Base-by-base conservation (phyloP, 2,113 vertebrate genomes). In the Delphinapterus leucas region DNA sequence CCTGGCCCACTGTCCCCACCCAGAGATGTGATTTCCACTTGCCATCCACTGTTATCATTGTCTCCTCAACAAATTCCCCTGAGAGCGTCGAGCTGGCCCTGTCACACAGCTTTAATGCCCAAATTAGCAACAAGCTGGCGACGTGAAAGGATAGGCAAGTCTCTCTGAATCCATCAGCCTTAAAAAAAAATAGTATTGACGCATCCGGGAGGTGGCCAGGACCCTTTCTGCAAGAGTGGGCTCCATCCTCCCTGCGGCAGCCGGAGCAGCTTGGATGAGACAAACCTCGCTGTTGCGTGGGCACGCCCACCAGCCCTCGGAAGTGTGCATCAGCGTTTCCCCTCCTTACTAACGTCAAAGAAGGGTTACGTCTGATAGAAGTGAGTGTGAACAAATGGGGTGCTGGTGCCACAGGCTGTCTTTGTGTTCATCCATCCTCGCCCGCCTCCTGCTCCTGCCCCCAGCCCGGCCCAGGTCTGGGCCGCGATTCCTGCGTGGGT, bases 41-140 rank as follows among this genome's bases (percentile, higher is more conserved):
- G 6, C 36, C 1, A 0, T 65, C 71, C 47, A 3, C 18, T 1
- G 0, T 3, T 0, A 5, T 77, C 73, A 15, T 55, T 2, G 3
- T 82, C 94, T 73, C 49, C 70, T 55, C 2, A 0, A 8, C 53
- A 9, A 6, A 26, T 6, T 26, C 53, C 77, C 60, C 44, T n/a
- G 14, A 5, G 70, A 88, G 41, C 0, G 0, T 31, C 13, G 38
- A 31, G 4, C n/a, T 28, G 61, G 60, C 44, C 36, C 73, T 41
- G 38, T 93, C 88, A 47, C 31, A 0, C 0, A n/a, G 68, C 49
- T n/a, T 49, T 55, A 11, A 68, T 5, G 1, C 87, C 73, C 74
- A 70, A 26, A 12, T 63, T 44, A 91, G 65, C 28, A 23, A 61
- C 47, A 53, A 2, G 74, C 38, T 2, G 80, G 49, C 1, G 0